Evolutionary conservation across 2,113 vertebrate species (phyloP).

Genomic region (Pseudorectes ferrugineus): DNA sequence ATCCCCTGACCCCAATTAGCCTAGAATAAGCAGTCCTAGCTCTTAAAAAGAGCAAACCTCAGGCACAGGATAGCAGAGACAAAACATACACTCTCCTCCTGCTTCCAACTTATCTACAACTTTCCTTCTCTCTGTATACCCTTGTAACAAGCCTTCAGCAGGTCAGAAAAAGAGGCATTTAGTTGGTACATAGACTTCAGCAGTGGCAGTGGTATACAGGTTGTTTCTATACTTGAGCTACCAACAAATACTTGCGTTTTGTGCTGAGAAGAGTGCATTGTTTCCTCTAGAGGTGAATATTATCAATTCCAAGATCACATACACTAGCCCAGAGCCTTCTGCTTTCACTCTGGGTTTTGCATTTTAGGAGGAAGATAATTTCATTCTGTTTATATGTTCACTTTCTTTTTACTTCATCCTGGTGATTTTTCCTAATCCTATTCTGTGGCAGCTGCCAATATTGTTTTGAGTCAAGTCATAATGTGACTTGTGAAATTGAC

Average conservation of each 20-base stretch:
- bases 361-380: neutral
- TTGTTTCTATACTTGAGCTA: neutral
- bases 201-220: neutral
- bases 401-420: neutral
- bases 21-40: neutral
- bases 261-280: neutral
- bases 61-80: neutral
- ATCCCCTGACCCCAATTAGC: neutral
- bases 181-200: neutral
- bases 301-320: neutral
- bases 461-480: neutral
- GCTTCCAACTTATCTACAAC: neutral
- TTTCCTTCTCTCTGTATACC: neutral
- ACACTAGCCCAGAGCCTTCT: neutral
- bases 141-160: neutral
- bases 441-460: neutral
- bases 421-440: neutral
- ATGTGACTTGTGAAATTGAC: fast-evolving
- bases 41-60: neutral
- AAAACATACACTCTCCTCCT: neutral
- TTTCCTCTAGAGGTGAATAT: neutral
- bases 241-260: neutral
- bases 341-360: neutral
- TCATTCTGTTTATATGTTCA: neutral
- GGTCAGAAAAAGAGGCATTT: neutral